phyloP scores from a whole-genome alignment of 2,113 vertebrate genomes.

The Falco punctatus region DNA sequence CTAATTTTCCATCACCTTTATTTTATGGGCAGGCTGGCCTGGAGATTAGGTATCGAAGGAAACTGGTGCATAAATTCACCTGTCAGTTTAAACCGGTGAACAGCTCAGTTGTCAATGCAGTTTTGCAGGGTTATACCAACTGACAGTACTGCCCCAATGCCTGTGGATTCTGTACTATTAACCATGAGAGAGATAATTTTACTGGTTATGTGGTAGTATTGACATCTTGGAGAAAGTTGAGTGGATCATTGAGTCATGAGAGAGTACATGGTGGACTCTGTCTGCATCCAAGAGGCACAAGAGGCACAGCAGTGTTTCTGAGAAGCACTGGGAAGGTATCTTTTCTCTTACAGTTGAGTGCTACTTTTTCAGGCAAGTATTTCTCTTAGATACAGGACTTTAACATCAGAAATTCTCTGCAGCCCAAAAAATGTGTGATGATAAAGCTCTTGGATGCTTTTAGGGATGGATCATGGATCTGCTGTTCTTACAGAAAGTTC shows the following conservation, averaged over 20 bases:
- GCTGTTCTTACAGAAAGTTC: neutral
- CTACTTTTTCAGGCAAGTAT: neutral
- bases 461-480: neutral
- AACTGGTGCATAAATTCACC: neutral
- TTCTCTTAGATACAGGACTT: neutral
- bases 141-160: accelerated
- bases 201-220: neutral
- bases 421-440: neutral
- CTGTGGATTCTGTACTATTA: neutral
- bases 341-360: neutral
- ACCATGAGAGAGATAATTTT: neutral
- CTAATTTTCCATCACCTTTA: neutral
- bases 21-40: neutral
- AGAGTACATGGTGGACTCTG: too few species aligned
- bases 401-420: neutral
- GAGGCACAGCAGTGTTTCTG: neutral
- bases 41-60: neutral
- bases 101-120: neutral
- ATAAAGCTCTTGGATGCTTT: neutral
- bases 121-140: neutral
- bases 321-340: neutral
- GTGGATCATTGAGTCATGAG: neutral
- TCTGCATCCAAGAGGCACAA: neutral
- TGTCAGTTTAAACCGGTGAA: neutral
- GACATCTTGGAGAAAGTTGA: neutral